Conservation (phyloP, 2,113 vertebrate species). For the Tinamus guttatus region DNA sequence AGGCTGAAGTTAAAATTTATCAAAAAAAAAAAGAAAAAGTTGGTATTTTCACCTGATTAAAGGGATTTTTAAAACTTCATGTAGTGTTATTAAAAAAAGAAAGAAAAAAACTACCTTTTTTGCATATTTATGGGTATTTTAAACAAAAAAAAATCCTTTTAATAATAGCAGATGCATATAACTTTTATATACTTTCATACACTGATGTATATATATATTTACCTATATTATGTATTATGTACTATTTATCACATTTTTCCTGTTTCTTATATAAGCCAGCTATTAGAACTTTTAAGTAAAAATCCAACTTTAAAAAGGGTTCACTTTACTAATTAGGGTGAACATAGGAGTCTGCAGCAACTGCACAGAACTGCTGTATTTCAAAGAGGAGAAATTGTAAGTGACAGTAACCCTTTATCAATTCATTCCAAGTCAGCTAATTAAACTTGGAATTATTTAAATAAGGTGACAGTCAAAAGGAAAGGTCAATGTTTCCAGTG, state of each 20-base stretch:
- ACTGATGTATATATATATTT: neutral
- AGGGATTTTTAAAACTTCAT: neutral
- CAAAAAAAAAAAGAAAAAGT: neutral
- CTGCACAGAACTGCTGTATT: neutral
- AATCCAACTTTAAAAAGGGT: conserved; percentile 5
- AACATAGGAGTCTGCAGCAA: neutral
- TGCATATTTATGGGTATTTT: neutral
- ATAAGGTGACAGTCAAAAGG: conserved; percentile 59
- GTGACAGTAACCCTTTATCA: conserved; percentile 55
- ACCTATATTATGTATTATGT: accelerated
- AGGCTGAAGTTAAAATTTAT: neutral
- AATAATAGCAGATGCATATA: neutral
- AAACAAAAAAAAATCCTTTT: neutral
- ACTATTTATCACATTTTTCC: neutral
- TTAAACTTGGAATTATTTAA: conserved; percentile 69
- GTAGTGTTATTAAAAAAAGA: neutral
- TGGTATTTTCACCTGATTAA: neutral
- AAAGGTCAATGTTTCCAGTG: conserved; percentile 46
- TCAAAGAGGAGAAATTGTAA: conserved; percentile 57
- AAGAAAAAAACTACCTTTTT: neutral
- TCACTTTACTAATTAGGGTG: conserved; percentile 35
- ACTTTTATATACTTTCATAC: neutral
- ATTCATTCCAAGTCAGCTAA: conserved; percentile 65
- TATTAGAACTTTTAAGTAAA: neutral
- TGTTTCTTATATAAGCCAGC: neutral